These are phyloP conservation scores for Athetis lepigone DNA, from an alignment of 2,888 invertebrate genomes.

Conservation along the genomic window DNA sequence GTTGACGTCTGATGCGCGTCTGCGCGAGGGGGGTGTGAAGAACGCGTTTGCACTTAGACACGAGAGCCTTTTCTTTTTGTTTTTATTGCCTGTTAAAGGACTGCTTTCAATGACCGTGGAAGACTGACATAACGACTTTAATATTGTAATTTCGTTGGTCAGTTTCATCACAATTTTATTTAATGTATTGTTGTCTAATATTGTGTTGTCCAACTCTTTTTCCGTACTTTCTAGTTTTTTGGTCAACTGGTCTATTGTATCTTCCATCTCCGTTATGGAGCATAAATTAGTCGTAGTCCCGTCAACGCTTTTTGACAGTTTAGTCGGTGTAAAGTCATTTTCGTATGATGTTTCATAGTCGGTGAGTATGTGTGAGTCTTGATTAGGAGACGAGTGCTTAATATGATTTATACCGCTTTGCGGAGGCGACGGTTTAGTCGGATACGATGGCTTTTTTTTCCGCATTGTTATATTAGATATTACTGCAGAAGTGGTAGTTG, in stretches of 20 bases:
- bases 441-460: neutral
- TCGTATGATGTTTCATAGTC: conserved; percentile 6
- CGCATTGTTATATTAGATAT: neutral
- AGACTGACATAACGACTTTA: conserved; percentile 8
- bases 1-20: neutral
- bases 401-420: neutral
- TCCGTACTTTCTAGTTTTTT: neutral
- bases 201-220: neutral
- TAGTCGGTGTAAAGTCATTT: neutral
- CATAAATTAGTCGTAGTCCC: conserved; percentile 1
- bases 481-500: neutral
- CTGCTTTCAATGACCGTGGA: conserved; percentile 4
- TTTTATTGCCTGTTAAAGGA: neutral
- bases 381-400: neutral
- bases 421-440: too few species aligned
- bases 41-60: conserved; percentile 3
- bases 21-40: conserved; percentile 1
- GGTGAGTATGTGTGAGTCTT: neutral
- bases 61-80: conserved; percentile 8
- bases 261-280: neutral
- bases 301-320: conserved; percentile 2
- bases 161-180: neutral
- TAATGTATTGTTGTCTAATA: conserved; percentile 1
- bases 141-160: conserved; percentile 1
- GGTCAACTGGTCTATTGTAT: neutral